Base-by-base conservation (phyloP, 2,888 invertebrate species). In the Phrixothrix hirtus region DNA sequence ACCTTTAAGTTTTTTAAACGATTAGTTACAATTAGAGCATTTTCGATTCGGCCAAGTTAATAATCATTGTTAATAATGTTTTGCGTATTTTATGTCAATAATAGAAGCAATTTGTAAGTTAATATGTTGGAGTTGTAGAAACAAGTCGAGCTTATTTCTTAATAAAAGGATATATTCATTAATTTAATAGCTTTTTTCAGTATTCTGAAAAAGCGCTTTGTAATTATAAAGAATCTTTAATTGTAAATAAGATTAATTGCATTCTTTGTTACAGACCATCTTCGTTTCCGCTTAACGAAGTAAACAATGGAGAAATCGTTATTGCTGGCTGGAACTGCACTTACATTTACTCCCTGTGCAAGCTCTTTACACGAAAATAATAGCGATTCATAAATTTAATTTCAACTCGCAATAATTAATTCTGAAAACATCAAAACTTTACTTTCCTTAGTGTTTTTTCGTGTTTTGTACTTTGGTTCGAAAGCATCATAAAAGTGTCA, bases 241-340 rank as follows among this genome's bases (percentile, higher is more conserved):
- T 57, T 55, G 42, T 45, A 54, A 57, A 46, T 57, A 55, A 58
- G 53, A 60, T 59, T 64, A 64, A 66, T 65, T 58, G 57, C 52
- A 57, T 55, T 51, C 63, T 65, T 66, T 65, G 64, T 68, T 68
- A 38, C 68, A 68, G 68, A 63, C 58, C 61, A 57, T 57, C 55
- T 58, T 37, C 49, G 38, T 44, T 41, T 51, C 37, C 29, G 54
- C 31, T 47, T 46, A 42, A 29, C 43, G 54, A 50, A 51, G 50
- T 32, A 42, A 50, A 54, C 55, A 59, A 60, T 58, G 53, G 16
- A 36, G 30, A 45, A 21, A 37, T 46, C 46, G 17, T 45, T 39
- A 60, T 61, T 61, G 57, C 57, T 50, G 45, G 44, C 43, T 34
- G 32, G 52, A 55, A 57, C 55, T 59, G 52, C 61, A 61, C 59